Base-by-base conservation (phyloP, 2,888 invertebrate species). In the Notodonta ziczac region DNA sequence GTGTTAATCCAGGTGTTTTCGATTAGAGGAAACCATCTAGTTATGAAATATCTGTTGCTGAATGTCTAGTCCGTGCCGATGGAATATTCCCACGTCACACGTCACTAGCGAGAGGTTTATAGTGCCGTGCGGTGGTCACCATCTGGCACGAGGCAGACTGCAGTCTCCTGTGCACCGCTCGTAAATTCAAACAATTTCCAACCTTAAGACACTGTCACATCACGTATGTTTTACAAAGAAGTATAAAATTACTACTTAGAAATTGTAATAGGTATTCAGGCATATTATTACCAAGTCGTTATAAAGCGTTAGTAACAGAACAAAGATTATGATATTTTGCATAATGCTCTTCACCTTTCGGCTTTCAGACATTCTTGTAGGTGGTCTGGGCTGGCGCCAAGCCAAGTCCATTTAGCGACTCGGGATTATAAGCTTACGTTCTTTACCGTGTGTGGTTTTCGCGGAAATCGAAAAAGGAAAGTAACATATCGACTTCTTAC, bases 331-430 rank as follows among this genome's bases (percentile, higher is more conserved):
- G 83, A 81, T 85, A 81, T 92, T 93, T 92, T 93, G 86, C 93
- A 93, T 93, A 93, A 91, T 90, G 81, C 85, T 86, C 86, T 89
- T 86, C 89, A 91, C 92, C 91, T 91, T 92, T 91, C 86, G 85
- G 85, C 84, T 87, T 83, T 85, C 79, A 84, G 85, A 83, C 83
- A 80, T 73, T 80, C 76, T 77, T 77, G 80, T 76, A 78, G 73
- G 80, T 65, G 82, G 78, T 70, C 87, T 91, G 90, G 92, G 89
- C 80, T 80, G 69, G 83, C 87, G 92, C 92, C 92, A 92, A 91
- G 81, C 89, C 87, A 79, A 87, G 79, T 86, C 84, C 81, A 87
- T 90, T 91, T 88, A 86, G 83, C 74, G 79, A 82, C 76, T 78
- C 80, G 81, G 85, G 90, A 90, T 89, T 90, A 90, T 87, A 88